Percentiles rank a stretch among this genome's conserved stretches.
Evolutionary conservation across 2,113 vertebrate species (phyloP).

Genomic region (Aleadryas rufinucha): DNA sequence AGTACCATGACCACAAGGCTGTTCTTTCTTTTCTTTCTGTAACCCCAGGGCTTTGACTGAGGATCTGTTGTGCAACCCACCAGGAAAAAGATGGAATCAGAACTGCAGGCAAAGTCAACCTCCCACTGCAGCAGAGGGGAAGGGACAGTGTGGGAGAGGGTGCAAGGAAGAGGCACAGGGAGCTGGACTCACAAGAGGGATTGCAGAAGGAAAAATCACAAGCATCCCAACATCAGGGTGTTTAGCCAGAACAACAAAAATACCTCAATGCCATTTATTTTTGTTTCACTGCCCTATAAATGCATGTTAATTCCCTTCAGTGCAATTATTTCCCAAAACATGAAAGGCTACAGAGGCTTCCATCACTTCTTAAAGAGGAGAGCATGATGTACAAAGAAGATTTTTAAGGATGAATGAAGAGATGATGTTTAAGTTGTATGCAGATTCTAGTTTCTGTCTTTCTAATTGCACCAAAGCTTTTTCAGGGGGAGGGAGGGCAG

Average conservation of each 20-base stretch:
- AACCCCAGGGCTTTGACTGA: not conserved
- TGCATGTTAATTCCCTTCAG: not conserved
- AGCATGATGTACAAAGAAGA: not conserved
- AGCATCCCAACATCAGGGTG: not conserved
- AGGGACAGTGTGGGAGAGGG: not conserved
- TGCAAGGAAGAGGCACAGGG: not conserved
- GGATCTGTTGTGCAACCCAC: not conserved
- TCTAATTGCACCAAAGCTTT: not conserved
- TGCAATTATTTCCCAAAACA: not conserved
- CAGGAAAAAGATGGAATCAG: not conserved
- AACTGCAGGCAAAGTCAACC: not conserved
- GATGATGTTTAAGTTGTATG: not conserved
- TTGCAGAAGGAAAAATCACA: not conserved
- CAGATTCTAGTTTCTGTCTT: not conserved
- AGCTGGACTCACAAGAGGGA: not conserved
- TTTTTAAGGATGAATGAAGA: not conserved
- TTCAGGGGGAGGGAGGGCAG: rapidly evolving
- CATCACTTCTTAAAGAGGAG: not conserved
- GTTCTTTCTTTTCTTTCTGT: not conserved
- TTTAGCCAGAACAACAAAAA: not conserved
- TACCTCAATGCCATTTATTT: not conserved
- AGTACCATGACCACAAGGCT: not conserved
- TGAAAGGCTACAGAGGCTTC: not conserved
- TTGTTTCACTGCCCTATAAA: not conserved
- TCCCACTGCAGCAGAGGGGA: not conserved